Base-by-base conservation (phyloP, 1,140 invertebrate genomes). In the Neotoxoptera formosana region DNA sequence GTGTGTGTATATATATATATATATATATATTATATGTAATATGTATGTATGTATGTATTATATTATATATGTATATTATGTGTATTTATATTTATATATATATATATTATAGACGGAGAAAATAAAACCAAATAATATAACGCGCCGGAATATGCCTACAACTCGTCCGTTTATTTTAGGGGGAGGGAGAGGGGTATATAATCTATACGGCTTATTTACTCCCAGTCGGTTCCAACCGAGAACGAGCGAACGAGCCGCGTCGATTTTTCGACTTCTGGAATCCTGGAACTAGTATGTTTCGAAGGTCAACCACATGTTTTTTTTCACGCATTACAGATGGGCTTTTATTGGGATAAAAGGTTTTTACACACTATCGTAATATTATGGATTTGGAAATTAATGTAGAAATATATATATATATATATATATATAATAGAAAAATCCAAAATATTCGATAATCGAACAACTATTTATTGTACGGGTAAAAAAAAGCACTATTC, bases 241-340 rank as follows among this genome's bases (percentile, higher is more conserved):
- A 41, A 34, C 51, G 23, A 56, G 34, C n/a, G 60, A 23, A 25
- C 56, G 90, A 23, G 36, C 56, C 14, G 30, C 25, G 90, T n/a
- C 41, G 25, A 91, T 83, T 92, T 83, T 83, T 92, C 21, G 47
- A 92, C 90, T 83, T 83, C 60, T 81, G 51, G 67, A 92, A 81
- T 83, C 67, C 90, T 83, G 45, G 47, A 92, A 83, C 45, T 47
- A 21, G 30, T 81, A 25, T 51, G 45, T 83, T 92, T 81, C 76
- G 67, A 92, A 92, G 90, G 90, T 56, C 90, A 36, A 92, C 90
- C 45, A 48, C 90, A 76, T 92, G 60, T 92, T 92, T 81, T 20
- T 20, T 67, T 90, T 41, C n/a, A 67, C 14, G 14, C 6, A 41
- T 60, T 53, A 36, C 87, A 56, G 88, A 56, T 56, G 48, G 88